Conservation (phyloP, 2,797 vertebrate species). For the Schizothorax lantsangensis region DNA sequence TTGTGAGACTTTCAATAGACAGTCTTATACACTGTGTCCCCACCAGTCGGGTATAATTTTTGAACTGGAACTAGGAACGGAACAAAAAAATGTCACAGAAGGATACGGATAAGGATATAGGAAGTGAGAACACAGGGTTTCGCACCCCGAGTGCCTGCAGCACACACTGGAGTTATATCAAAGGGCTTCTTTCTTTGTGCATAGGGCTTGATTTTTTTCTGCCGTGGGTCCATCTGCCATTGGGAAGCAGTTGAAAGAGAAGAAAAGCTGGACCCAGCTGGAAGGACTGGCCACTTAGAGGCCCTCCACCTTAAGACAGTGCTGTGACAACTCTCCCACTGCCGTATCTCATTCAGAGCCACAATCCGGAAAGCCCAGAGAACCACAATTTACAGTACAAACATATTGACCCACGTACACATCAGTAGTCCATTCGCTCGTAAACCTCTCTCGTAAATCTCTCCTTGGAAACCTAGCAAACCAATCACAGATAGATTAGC, state of each 20-base stretch:
- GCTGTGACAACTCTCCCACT: conserved; percentile 69
- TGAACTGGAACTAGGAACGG: conserved; percentile 59
- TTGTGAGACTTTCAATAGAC: conserved; percentile 79
- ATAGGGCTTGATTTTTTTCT: conserved; percentile 61
- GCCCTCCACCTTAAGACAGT: conserved; percentile 73
- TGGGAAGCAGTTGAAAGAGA: conserved; percentile 80
- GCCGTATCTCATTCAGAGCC: conserved; percentile 63
- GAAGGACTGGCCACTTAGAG: conserved; percentile 74
- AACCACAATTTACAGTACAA: conserved; percentile 46
- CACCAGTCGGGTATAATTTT: conserved; percentile 69
- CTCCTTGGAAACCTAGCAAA: conserved; percentile 1
- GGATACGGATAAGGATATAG: conserved; percentile 57
- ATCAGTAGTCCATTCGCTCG: conserved; percentile 20
- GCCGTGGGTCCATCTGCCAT: conserved; percentile 79
- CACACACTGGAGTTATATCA: conserved; percentile 78
- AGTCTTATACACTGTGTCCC: conserved; percentile 67
- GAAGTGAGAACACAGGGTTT: conserved; percentile 52
- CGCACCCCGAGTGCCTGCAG: conserved; percentile 70
- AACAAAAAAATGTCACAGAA: conserved; percentile 37
- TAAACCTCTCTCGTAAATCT: conserved; percentile 39
- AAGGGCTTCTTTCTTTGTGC: conserved; percentile 79
- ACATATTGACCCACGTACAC: conserved; percentile 9
- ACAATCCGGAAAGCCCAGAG: conserved; percentile 20
- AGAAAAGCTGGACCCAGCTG: conserved; percentile 71
- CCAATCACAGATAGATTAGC: conserved; percentile 27